Conservation (phyloP, 2,113 vertebrate genomes). For the Tachuris rubrigastra region DNA sequence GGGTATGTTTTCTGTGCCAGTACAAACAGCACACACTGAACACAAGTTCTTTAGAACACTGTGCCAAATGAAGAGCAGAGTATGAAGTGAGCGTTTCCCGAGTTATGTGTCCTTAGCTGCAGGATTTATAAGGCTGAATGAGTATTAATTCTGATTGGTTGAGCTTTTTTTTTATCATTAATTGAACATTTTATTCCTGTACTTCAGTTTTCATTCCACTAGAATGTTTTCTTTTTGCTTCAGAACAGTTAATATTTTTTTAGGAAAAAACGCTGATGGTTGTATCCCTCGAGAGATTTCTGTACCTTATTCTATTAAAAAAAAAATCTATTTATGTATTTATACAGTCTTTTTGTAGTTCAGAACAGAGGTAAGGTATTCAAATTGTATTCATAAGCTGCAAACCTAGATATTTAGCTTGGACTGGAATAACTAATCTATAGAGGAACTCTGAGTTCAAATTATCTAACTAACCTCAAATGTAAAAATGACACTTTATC, state of each 20-base stretch:
- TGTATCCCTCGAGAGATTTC: conserved; percentile 48
- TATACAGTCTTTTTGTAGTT: conserved; percentile 35
- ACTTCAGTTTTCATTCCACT: conserved; percentile 16
- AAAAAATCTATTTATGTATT: conserved; percentile 26
- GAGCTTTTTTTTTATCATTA: neutral
- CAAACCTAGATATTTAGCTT: conserved; percentile 4
- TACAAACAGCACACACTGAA: neutral
- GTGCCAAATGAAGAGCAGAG: neutral
- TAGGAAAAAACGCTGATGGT: neutral
- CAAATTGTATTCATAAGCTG: conserved; percentile 16
- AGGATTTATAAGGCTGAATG: neutral
- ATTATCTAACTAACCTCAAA: neutral
- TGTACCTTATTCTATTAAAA: neutral
- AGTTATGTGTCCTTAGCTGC: neutral
- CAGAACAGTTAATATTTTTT: neutral
- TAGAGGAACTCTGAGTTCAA: neutral
- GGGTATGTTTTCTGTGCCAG: neutral
- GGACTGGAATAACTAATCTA: conserved; percentile 21
- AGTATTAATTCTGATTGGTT: neutral
- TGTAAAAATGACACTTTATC: neutral
- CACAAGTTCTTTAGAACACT: neutral
- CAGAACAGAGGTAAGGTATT: conserved; percentile 48
- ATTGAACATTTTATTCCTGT: neutral
- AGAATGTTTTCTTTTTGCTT: neutral
- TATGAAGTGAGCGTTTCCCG: neutral